Base-by-base conservation (phyloP, 2,113 vertebrate species). In the Cephalopterus ornatus region DNA sequence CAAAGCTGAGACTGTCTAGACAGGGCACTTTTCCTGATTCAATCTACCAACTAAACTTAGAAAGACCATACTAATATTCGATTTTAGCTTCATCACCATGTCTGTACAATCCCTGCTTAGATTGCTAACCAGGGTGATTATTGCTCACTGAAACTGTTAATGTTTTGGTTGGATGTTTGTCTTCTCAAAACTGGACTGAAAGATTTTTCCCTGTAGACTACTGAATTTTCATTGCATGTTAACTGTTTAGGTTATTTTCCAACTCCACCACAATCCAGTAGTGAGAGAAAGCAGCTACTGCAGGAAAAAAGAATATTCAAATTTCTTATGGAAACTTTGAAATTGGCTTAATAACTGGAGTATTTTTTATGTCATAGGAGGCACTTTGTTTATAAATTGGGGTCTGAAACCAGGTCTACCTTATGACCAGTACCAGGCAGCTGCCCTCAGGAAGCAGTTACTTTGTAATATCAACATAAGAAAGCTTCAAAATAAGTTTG, bases 201-300 rank as follows among this genome's bases (percentile, higher is more conserved):
- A 91, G 68, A 92, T 95, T 95, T 96, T 93, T 92, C 95, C 91
- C 92, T 63, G 13, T 47, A 91, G 94, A 79, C 92, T 84, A 81
- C 89, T 95, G 94, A 95, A 95, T 87, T 94, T 96, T 96, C 95
- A 94, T 92, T 94, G 95, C 93, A 95, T 44, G 72, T 93, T 94
- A 96, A 94, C 79, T 66, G 35, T 83, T 92, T 83, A 88, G 67
- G 39, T 93, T 88, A 74, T 88, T 94, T 96, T 88, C 67, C 74
- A 88, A 15, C 27, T 73, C 55, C 35, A 76, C 44, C 65, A 66
- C 47, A 67, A 67, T 32, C 46, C 59, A 85, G 58, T 14, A n/a
- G 37, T 66, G 39, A 91, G 44, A 56, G 35, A 95, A 91, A 85
- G 53, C 73, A 87, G 66, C 71, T 85, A 39, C 41, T 5, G 17